Percentiles rank a stretch among this genome's conserved stretches.
These are phyloP conservation scores for Drosophila algonquin DNA, from an alignment of 2,888 invertebrate genomes.

Conservation along the genomic window DNA sequence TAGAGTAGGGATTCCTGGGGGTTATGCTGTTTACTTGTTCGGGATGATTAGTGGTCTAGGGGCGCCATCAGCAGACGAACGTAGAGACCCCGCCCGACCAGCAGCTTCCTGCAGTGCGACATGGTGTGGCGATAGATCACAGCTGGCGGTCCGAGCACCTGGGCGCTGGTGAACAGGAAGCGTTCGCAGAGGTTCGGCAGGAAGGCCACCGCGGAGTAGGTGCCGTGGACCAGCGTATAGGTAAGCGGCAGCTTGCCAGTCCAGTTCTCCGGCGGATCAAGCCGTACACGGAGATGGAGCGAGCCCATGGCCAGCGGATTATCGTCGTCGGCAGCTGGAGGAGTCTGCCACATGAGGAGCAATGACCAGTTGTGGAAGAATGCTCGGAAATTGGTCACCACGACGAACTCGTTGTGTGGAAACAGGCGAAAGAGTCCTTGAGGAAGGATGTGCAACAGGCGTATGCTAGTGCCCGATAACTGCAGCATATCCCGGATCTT, in stretches of 20 bases:
- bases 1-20: too few species aligned
- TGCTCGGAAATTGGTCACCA: constrained; percentile 8
- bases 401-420: constrained; percentile 5
- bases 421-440: background rate
- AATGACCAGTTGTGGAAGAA: constrained; percentile 35
- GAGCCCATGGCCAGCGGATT: background rate
- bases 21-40: too few species aligned
- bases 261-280: background rate
- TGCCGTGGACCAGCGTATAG: constrained; percentile 36
- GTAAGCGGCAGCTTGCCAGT: constrained; percentile 9
- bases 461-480: constrained; percentile 21
- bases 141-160: constrained; percentile 11
- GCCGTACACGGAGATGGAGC: constrained; percentile 7
- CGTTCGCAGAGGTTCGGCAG: constrained; percentile 45
- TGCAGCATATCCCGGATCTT: constrained; percentile 29
- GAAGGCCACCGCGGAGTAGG: constrained; percentile 40
- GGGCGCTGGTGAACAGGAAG: background rate
- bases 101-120: constrained; percentile 12
- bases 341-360: constrained; percentile 25
- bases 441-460: constrained; percentile 36
- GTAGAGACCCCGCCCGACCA: constrained; percentile 35
- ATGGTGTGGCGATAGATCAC: constrained; percentile 31
- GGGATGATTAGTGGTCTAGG: too few species aligned
- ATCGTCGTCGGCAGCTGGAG: background rate
- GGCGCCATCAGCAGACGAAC: constrained; percentile 30